Evolutionary conservation across 2,888 invertebrate species (phyloP), one percentile per base, ranked within the genome.

Genomic region (Plagodis pulveraria): DNA sequence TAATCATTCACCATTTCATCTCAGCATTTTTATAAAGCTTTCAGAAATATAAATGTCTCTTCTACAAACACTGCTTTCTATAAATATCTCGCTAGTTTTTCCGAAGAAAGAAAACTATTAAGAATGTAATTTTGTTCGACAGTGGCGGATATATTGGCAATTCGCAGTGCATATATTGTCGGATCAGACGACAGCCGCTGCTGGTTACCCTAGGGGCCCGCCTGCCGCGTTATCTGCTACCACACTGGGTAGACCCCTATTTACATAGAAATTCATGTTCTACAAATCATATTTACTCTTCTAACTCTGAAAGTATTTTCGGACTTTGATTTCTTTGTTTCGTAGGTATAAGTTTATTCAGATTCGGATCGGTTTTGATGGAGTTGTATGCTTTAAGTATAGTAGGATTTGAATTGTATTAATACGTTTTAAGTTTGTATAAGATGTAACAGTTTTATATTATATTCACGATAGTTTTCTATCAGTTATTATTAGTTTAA

Each of bases 91-190:
- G 22, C 43, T 50, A 44, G 42, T 36, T 50, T 50, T 54, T 48
- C 52, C 60, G 11, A 56, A 43, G 51, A 64, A 65, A 71, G 64
- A 63, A 66, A 61, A 63, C 63, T 73, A 73, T 75, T 77, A 76
- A 74, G 77, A 76, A 76, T 68, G 69, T 73, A 71, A 77, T 78
- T 76, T 67, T 57, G 60, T 63, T 58, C 71, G 65, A 71, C 67
- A 72, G 72, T 76, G 70, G 71, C 66, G 66, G 70, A 74, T 74
- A 74, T 80, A 82, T 83, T 81, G 81, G 74, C 79, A 80, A 82
- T 81, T 77, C 74, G 67, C 64, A 72, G 71, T 78, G 76, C 75
- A 78, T 78, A 78, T 77, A 79, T 78, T 68, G 69, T 73, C 58
- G 72, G 73, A 77, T 80, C 76, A 74, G 71, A 71, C 72, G 72